Conservation (phyloP, 2,888 invertebrate genomes). For the Cynaeus angustus region DNA sequence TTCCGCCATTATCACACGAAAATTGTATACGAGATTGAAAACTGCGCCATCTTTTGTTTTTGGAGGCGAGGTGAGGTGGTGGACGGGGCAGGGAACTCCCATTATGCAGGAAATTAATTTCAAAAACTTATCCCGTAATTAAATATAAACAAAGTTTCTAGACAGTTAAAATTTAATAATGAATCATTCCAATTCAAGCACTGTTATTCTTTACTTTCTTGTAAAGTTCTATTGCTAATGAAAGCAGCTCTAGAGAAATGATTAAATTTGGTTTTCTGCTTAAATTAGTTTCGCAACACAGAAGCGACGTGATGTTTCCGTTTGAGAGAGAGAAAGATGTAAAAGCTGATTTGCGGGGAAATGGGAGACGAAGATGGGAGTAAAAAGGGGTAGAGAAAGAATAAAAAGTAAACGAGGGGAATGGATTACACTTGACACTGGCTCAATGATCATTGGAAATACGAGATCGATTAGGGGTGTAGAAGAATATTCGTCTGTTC, state of each 20-base stretch:
- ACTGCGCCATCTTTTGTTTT: constrained; percentile 18
- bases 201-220: constrained; percentile 70
- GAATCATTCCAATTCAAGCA: constrained; percentile 68
- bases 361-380: constrained; percentile 27
- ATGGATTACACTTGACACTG: constrained; percentile 66
- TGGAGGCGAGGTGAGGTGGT: constrained; percentile 1
- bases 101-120: constrained; percentile 63
- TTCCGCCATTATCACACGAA: constrained; percentile 8
- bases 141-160: constrained; percentile 68
- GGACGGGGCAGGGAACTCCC: constrained; percentile 30
- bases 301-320: constrained; percentile 60
- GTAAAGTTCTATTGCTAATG: constrained; percentile 69
- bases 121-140: constrained; percentile 65
- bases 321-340: constrained; percentile 45
- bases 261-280: constrained; percentile 69
- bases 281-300: constrained; percentile 66
- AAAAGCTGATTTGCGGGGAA: background rate
- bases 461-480: constrained; percentile 59
- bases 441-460: constrained; percentile 64
- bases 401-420: constrained; percentile 59
- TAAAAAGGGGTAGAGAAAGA: constrained; percentile 51
- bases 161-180: constrained; percentile 68
- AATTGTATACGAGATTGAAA: constrained; percentile 13
- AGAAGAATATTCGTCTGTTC: constrained; percentile 31
- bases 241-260: constrained; percentile 67